phyloP scores from a whole-genome alignment of 2,888 invertebrate species.

The Melinaea menophilus region DNA sequence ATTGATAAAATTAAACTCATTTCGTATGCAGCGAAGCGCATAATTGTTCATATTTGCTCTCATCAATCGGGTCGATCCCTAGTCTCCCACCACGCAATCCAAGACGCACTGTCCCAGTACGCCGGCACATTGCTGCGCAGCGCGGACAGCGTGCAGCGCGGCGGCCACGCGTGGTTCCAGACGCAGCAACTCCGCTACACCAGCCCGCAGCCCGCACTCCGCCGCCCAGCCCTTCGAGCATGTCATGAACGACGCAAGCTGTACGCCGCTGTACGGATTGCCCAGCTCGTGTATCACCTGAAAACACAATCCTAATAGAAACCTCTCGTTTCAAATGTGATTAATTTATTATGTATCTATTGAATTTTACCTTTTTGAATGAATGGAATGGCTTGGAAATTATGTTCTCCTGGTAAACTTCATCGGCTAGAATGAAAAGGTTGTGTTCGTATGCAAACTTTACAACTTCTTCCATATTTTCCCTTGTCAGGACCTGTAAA shows the following conservation, averaged over 20 bases:
- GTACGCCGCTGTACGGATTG: constrained; percentile 87
- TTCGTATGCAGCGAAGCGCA: no score
- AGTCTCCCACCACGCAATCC: background rate
- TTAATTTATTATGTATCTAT: no score
- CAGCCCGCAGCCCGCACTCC: constrained; percentile 97
- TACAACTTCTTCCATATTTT: constrained; percentile 93
- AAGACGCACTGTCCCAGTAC: background rate
- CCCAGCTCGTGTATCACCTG: constrained; percentile 93
- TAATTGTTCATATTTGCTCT: background rate
- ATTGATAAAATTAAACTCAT: no score
- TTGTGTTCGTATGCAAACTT: constrained; percentile 91
- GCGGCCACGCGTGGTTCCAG: no score
- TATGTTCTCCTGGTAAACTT: constrained; percentile 97
- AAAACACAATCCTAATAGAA: no score
- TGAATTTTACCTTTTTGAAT: no score
- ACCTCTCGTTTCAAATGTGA: background rate
- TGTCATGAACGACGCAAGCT: constrained; percentile 97
- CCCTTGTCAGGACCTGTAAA: constrained; percentile 83
- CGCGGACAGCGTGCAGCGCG: background rate
- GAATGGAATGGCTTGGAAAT: no score
- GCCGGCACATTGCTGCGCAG: background rate
- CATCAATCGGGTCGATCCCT: background rate
- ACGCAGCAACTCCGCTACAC: constrained; percentile 52
- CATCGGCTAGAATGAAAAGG: constrained; percentile 94
- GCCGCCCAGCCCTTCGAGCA: constrained; percentile 97